Conservation (phyloP, 2,113 vertebrate genomes). For the Oenanthe oenanthe region DNA sequence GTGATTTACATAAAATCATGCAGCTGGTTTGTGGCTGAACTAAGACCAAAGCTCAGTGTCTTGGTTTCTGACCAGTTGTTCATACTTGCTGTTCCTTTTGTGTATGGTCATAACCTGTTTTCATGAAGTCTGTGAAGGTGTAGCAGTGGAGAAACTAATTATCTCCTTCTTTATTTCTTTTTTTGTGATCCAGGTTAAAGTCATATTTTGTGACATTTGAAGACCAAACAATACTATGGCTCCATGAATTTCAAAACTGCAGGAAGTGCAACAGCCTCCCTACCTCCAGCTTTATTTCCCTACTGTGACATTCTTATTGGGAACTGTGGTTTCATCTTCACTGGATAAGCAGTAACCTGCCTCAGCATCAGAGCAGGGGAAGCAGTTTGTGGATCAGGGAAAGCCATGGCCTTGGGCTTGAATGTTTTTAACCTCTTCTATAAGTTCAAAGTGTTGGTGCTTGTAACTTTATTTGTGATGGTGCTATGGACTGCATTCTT, state of each 20-base stretch:
- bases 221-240: background rate
- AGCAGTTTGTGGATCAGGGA: background rate
- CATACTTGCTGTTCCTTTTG: background rate
- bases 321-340: background rate
- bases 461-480: slow-evolving; percentile 76
- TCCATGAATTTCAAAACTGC: background rate
- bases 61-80: background rate
- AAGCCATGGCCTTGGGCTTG: slow-evolving; percentile 76
- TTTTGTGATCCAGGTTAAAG: background rate
- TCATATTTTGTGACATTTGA: slow-evolving; percentile 3
- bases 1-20: background rate
- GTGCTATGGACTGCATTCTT: slow-evolving; percentile 82
- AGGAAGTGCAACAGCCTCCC: background rate
- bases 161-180: background rate
- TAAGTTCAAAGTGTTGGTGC: slow-evolving; percentile 78
- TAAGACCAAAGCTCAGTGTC: background rate
- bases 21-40: background rate
- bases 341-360: background rate
- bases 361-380: background rate
- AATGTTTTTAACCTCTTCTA: slow-evolving; percentile 67
- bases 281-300: background rate
- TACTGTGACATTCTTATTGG: background rate
- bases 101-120: background rate
- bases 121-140: background rate
- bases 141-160: background rate